Evolutionary conservation across 2,113 vertebrate species (phyloP).

Genomic region (Vulpes lagopus): DNA sequence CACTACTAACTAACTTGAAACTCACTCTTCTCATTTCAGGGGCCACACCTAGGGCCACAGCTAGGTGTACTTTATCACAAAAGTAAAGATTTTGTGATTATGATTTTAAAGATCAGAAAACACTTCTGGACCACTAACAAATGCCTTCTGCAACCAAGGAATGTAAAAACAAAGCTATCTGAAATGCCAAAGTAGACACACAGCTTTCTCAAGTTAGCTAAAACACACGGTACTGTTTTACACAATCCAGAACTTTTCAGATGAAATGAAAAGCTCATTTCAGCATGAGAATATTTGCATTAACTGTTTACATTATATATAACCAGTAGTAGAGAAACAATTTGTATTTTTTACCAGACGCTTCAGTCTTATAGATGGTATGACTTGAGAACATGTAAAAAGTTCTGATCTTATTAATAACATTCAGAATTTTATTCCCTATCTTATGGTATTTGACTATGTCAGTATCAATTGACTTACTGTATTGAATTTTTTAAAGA

Average conservation of each 20-base stretch:
- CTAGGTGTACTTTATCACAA: neutral
- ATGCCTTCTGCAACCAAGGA: slow-evolving; percentile 55
- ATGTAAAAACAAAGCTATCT: slow-evolving; percentile 62
- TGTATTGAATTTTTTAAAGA: slow-evolving; percentile 34
- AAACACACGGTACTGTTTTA: slow-evolving; percentile 22
- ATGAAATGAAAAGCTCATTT: slow-evolving; percentile 1
- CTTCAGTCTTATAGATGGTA: neutral
- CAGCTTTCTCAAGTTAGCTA: slow-evolving; percentile 14
- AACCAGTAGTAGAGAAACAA: neutral
- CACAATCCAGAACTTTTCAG: slow-evolving; percentile 9
- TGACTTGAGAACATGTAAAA: neutral
- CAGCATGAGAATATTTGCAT: neutral
- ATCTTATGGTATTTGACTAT: slow-evolving; percentile 14
- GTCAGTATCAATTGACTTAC: neutral
- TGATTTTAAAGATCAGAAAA: slow-evolving; percentile 61
- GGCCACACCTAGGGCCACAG: neutral
- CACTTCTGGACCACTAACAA: slow-evolving; percentile 41
- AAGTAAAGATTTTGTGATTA: slow-evolving; percentile 47
- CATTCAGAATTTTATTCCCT: slow-evolving; percentile 29
- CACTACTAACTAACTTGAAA: slow-evolving; percentile 5
- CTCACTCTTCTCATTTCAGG: slow-evolving; percentile 11
- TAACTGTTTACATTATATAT: neutral
- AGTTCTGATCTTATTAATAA: slow-evolving; percentile 8
- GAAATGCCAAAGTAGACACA: slow-evolving; percentile 37
- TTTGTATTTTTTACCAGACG: neutral